A percentile compares a stretch with the other conserved stretches of the same genome.
phyloP scores from a whole-genome alignment of 2,113 vertebrate genomes.

The Pedetes capensis region DNA sequence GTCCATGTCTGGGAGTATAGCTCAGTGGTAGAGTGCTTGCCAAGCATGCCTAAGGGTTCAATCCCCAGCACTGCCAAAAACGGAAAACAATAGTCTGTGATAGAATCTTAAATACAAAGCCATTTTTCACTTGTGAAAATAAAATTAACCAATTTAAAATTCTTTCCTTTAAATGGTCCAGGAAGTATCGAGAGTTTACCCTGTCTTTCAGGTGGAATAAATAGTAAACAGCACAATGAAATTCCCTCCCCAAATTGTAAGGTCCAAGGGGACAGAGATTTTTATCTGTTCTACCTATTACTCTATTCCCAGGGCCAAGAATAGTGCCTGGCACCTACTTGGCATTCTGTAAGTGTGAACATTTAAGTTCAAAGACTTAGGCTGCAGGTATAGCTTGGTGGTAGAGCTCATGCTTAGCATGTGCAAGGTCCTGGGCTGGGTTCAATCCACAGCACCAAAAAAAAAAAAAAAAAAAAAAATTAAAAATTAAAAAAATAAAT shows the following conservation, averaged over 20 bases:
- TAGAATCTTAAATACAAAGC: slow-evolving; percentile 64
- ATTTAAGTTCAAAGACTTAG: not conserved
- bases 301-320: not conserved
- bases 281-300: not conserved
- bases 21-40: not conserved
- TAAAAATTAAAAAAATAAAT: no score
- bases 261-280: not conserved
- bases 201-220: slow-evolving; percentile 64
- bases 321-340: not conserved
- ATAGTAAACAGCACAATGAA: slow-evolving; percentile 70
- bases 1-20: not conserved
- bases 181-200: slow-evolving; percentile 31
- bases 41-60: not conserved
- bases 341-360: not conserved
- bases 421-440: not conserved
- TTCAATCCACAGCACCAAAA: not conserved
- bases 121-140: slow-evolving; percentile 66
- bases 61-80: not conserved
- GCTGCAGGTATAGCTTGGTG: not conserved
- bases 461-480: not conserved
- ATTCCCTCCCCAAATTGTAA: not conserved
- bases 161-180: slow-evolving; percentile 50
- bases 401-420: not conserved
- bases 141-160: slow-evolving; percentile 45
- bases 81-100: not conserved